These are phyloP conservation scores for Pseudocheirus occidentalis DNA, from an alignment of 2,797 vertebrate genomes.

Conservation along the genomic window DNA sequence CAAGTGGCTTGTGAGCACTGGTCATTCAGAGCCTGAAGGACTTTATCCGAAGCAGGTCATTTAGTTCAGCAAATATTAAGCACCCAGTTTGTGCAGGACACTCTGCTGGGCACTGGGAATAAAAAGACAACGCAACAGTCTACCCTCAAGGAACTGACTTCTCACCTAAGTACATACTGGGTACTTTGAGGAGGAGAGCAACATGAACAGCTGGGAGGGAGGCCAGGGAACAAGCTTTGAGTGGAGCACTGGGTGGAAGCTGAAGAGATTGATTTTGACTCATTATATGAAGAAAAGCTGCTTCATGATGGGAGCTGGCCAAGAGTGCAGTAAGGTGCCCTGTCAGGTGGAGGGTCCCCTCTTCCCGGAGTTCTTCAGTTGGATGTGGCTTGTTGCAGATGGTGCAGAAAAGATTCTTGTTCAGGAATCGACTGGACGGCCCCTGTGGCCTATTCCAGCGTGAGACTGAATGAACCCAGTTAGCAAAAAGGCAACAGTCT, in stretches of 20 bases:
- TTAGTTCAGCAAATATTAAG: not conserved
- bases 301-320: not conserved
- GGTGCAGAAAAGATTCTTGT: not conserved
- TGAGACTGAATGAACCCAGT: not conserved
- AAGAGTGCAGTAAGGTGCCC: not conserved
- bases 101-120: not conserved
- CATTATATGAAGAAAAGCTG: not conserved
- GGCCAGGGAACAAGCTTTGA: not conserved
- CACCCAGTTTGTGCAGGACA: not conserved
- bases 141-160: not conserved
- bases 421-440: not conserved
- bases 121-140: not conserved
- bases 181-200: not conserved
- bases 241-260: not conserved
- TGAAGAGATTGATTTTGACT: not conserved
- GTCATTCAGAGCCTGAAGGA: not conserved
- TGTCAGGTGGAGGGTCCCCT: not conserved
- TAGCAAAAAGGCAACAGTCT: not conserved
- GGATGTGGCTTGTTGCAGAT: not conserved
- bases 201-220: not conserved
- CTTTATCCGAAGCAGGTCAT: not conserved
- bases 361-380: not conserved
- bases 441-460: not conserved
- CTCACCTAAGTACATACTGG: accelerated
- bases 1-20: not conserved